Conservation (phyloP, 1,140 invertebrate species). For the Heliconius himera region DNA sequence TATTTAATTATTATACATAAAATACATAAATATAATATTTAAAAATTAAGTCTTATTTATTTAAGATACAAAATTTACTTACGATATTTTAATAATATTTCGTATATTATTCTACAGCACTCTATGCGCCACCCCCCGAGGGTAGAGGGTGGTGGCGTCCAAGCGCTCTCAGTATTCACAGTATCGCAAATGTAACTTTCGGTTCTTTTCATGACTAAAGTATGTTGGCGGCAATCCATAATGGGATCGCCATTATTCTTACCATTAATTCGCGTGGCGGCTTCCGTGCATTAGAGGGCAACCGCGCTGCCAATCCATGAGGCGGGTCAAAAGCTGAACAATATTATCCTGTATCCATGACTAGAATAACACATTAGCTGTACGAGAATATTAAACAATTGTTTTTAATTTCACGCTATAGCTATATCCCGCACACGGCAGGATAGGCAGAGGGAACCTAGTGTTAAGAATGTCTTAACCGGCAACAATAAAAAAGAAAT, state of each 20-base stretch:
- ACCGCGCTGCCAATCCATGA: conserved; percentile 68
- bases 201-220: conserved; percentile 82
- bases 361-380: conserved; percentile 4
- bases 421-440: too few species aligned
- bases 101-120: conserved; percentile 42
- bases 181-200: conserved; percentile 82
- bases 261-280: conserved; percentile 80
- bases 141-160: conserved; percentile 52
- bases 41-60: background rate
- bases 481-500: too few species aligned
- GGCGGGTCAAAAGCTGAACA: conserved; percentile 63
- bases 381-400: background rate
- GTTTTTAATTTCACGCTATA: background rate
- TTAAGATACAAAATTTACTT: background rate
- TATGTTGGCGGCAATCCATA: conserved; percentile 82
- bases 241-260: conserved; percentile 82
- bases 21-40: background rate
- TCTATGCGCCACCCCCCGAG: conserved; percentile 52
- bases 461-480: too few species aligned
- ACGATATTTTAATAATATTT: background rate
- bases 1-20: background rate
- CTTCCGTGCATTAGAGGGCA: conserved; percentile 80
- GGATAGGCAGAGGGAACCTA: too few species aligned
- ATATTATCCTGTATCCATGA: conserved; percentile 44
- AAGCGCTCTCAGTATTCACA: conserved; percentile 78